Evolutionary conservation across 1,140 invertebrate species (phyloP), one percentile per base, ranked within the genome.

Genomic region (Gonatopus flavifemur): DNA sequence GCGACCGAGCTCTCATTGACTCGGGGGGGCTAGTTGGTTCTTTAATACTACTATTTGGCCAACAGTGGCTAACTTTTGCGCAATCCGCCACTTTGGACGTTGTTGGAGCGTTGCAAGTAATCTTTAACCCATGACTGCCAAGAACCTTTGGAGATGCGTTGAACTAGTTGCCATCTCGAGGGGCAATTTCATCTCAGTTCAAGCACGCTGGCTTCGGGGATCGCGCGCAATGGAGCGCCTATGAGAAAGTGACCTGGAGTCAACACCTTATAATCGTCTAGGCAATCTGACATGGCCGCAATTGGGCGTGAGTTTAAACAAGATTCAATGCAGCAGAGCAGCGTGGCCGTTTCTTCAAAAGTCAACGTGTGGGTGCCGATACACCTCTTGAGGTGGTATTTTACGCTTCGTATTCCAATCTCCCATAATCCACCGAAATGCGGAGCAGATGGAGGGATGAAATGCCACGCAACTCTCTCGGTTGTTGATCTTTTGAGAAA

Each of bases 391-490:
- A 49, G 15, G 22, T 49, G 39, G 5, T 15, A 15, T n/a, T 49
- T 49, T 5, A 42, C 12, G 10, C 39, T 42, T 8, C 33, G 31
- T 0, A 49, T 32, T 5, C 39, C 48, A 16, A 39, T 20, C 28
- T 49, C 48, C 48, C 39, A 49, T 0, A 49, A 12, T 12, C 32
- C 39, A 1, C 48, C 48, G 16, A 49, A 49, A 18, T 49, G 39
- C 0, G 48, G 48, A 0, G 48, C 39, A 3, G 39, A 12, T 15
- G 46, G 25, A 0, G 46, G 46, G 2, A 40, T 41, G 30, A 49
- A 40, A 2, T 32, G 12, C 39, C 48, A 49, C 6, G 5, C 24
- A 2, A 41, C 32, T 1, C n/a, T n/a, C 21, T 41, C 47, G 8
- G 8, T n/a, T 1, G 38, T 39, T 1, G 42, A 16, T 4, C 13